These are phyloP conservation scores for Mohoua ochrocephala DNA, from an alignment of 2,113 vertebrate genomes.

Conservation along the genomic window DNA sequence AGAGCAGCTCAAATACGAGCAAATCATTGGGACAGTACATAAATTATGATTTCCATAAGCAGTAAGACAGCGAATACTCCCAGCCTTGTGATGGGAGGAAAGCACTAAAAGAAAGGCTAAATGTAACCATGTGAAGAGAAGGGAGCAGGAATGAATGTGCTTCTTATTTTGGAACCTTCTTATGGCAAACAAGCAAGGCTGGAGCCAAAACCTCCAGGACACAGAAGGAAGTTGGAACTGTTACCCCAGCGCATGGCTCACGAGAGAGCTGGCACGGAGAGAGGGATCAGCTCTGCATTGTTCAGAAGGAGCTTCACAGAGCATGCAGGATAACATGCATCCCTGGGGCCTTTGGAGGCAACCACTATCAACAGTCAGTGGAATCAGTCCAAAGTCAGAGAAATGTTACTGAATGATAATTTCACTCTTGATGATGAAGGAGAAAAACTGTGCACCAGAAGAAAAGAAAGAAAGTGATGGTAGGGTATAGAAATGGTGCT, in stretches of 20 bases:
- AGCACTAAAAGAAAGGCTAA: constrained; percentile 13
- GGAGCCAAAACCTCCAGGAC: constrained; percentile 36
- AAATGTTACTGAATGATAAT: not conserved
- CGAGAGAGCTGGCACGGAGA: not conserved
- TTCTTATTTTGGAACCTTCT: constrained; percentile 52
- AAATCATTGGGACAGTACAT: not conserved
- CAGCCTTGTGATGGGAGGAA: not conserved
- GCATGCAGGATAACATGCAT: not conserved
- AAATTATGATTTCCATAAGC: not conserved
- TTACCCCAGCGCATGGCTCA: not conserved
- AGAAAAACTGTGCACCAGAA: not conserved
- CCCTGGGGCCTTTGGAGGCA: constrained; percentile 1
- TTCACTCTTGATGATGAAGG: not conserved
- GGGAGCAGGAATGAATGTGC: not conserved
- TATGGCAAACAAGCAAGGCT: constrained; percentile 28
- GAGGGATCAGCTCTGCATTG: constrained; percentile 15
- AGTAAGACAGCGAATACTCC: not conserved
- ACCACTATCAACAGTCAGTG: not conserved
- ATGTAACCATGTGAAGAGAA: constrained; percentile 1
- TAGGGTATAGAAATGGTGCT: not conserved
- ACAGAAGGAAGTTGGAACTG: constrained; percentile 18
- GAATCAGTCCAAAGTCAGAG: not conserved
- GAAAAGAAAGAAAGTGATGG: not conserved
- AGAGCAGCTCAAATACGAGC: not conserved
- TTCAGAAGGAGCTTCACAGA: constrained; percentile 7